phyloP scores from a whole-genome alignment of 2,797 vertebrate species.

The Ceyx erithaca region DNA sequence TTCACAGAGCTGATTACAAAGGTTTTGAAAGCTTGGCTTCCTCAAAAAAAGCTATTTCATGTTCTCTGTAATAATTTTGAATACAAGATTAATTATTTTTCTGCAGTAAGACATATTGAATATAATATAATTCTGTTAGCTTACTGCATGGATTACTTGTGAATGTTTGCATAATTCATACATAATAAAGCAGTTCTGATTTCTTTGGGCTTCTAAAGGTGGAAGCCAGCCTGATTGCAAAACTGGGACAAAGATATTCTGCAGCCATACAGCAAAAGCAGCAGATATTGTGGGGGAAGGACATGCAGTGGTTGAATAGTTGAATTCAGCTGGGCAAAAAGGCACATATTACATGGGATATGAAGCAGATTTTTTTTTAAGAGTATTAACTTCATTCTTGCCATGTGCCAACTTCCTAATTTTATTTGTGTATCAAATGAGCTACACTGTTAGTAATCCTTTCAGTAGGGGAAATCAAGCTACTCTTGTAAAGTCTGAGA shows the following conservation, averaged over 20 bases:
- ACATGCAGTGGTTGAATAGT: neutral
- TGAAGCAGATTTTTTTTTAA: neutral
- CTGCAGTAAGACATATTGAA: neutral
- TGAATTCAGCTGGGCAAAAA: neutral
- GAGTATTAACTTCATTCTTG: neutral
- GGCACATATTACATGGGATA: fast-evolving
- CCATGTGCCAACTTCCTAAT: neutral
- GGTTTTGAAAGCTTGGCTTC: constrained; percentile 24
- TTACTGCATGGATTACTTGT: neutral
- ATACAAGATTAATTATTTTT: constrained; percentile 28
- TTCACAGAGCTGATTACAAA: constrained; percentile 31
- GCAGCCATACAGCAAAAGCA: neutral
- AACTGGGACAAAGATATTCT: neutral
- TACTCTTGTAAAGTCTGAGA: neutral
- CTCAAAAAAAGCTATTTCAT: constrained; percentile 7
- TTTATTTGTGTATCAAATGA: neutral
- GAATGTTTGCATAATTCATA: neutral
- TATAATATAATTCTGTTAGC: neutral
- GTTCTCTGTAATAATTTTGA: constrained; percentile 6
- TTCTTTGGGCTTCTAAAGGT: neutral
- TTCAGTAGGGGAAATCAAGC: neutral
- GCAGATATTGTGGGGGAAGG: neutral
- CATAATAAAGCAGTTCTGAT: neutral
- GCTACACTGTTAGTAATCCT: neutral
- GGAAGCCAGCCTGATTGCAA: neutral